These are phyloP conservation scores for Chlorospingus semifuscus DNA, from an alignment of 2,797 vertebrate genomes.

Conservation along the genomic window DNA sequence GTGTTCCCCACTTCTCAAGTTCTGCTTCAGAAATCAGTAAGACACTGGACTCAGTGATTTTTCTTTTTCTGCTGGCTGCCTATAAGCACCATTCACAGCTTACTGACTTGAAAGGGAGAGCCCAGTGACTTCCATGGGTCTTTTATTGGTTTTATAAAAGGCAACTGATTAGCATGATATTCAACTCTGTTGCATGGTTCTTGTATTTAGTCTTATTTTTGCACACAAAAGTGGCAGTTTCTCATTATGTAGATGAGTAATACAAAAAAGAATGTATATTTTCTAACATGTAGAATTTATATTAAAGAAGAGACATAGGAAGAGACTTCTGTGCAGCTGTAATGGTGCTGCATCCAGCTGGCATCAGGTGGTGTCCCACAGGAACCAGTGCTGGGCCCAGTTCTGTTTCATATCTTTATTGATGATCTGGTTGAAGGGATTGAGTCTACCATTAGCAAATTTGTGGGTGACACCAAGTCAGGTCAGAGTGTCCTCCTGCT, in stretches of 20 bases:
- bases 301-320: neutral
- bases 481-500: fast-evolving
- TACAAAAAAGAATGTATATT: neutral
- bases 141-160: neutral
- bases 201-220: neutral
- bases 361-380: neutral
- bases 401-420: neutral
- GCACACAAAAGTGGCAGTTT: neutral
- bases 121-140: neutral
- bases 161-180: neutral
- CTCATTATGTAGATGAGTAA: neutral
- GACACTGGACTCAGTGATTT: neutral
- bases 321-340: neutral
- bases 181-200: neutral
- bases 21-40: neutral
- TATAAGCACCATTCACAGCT: neutral
- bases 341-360: neutral
- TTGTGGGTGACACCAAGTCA: neutral
- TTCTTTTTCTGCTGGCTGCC: neutral
- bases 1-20: neutral
- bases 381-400: neutral
- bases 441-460: neutral
- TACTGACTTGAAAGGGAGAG: neutral
- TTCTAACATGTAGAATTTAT: neutral
- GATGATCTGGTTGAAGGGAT: neutral